Evolutionary conservation across 2,888 invertebrate genomes (phyloP), one percentile per base, ranked within the genome.

Genomic region (Tachystola acroxantha): DNA sequence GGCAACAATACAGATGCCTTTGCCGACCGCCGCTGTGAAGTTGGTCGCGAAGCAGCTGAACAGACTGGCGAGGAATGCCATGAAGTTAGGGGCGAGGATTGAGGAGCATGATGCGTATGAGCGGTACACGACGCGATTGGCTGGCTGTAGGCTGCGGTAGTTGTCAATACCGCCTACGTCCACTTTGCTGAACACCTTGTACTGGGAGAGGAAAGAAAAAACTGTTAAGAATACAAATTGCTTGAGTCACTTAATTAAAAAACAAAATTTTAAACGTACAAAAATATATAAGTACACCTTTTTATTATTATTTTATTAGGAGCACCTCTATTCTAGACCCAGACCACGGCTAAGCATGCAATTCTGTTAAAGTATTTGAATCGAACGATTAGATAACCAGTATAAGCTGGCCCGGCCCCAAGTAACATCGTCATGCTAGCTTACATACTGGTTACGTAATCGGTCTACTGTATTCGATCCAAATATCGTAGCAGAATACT

Each of bases 71-170:
- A 80, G 29, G 30, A 72, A 26, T 7, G 48, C 49, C 3, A 63
- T 32, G 7, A 53, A 29, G 2, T 64, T 57, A 0, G 82, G 75
- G 0, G 57, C 24, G 0, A 64, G 10, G 24, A 69, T 40, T 6
- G 64, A 36, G 2, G 76, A 61, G 39, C 70, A 64, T 0, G 81
- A 75, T 0, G 74, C 64, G 1, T 57, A 38, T 5, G 81, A 78
- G 0, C 79, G 71, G 66, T 79, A 85, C 1, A 87, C 67, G 7
- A 76, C 50, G 3, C 86, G 69, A 46, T 76, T 69, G 4, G 59
- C 46, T 0, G 72, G 50, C 33, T 88, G 88, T 1, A 77, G 58
- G 7, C 79, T 76, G 9, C 89, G 67, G 62, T 81, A 86, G 69
- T 88, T 89, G 58, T 68, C 68, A 9, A 70, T 56, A 10, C 72